Base-by-base conservation (phyloP, 2,797 vertebrate genomes). In the Anas bahamensis region DNA sequence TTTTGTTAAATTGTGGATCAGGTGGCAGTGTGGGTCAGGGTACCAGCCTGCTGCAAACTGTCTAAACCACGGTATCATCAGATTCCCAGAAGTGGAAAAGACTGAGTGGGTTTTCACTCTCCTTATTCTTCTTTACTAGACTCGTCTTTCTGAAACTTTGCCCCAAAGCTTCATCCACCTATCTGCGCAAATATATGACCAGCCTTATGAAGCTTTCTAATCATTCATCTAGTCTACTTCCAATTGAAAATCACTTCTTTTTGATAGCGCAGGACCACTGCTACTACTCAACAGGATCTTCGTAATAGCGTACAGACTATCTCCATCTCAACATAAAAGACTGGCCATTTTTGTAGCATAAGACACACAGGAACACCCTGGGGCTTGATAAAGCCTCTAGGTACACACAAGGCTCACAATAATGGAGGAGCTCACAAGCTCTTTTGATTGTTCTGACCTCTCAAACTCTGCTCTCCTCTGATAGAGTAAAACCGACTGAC, bases 301-400 rank as follows among this genome's bases (percentile, higher is more conserved):
- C 60, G 17, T 0, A 2, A 50, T 9, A 41, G 33, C 1, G 1
- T 13, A 48, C 10, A 46, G 31, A 39, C 22, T 61, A 4, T 5
- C 18, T 39, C 23, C 48, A 31, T 6, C 72, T 83, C 75, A 82
- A 9, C 17, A 21, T 12, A 13, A 28, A 56, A 72, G 7, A 56
- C 8, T 12, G 11, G 5, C 48, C 0, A 2, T 17, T 59, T 55
- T 4, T 55, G 37, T 22, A 71, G 48, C 28, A 28, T 5, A 63
- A 83, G 63, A 9, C 10, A 31, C n/a, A 60, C 0, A 2, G 55
- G 10, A 68, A 85, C 26, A 63, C 14, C 52, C 28, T 24, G 63
- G 73, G 9, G 19, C 39, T 69, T 73, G 69, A 72, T 26, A 29
- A 83, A 86, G 26, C 52, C 60, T 16, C 50, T 39, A 77, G 2